A percentile compares a stretch with the other conserved stretches of the same genome.
phyloP scores from a whole-genome alignment of 2,888 invertebrate genomes.

The Mimachlamys varia region DNA sequence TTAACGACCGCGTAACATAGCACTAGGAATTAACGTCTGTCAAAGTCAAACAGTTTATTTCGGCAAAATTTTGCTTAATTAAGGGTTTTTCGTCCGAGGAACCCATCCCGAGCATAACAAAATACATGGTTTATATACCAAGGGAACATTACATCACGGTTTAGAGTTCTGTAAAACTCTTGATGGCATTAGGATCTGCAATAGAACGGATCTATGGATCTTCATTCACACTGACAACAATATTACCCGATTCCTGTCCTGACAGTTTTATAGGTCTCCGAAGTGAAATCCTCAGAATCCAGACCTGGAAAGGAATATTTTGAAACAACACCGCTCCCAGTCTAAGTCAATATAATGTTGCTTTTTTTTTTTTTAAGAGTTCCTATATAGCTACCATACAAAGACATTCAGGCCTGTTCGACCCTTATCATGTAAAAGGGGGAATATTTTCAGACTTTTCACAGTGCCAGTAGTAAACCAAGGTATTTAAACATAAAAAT shows the following conservation, averaged over 20 bases:
- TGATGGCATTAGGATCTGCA: neutral
- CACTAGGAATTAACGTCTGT: slow-evolving; percentile 31
- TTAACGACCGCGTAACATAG: slow-evolving; percentile 4
- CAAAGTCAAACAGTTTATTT: slow-evolving; percentile 36
- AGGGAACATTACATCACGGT: neutral
- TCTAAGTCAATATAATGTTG: neutral
- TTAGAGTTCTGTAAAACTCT: slow-evolving; percentile 15
- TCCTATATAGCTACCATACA: neutral
- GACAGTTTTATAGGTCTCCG: slow-evolving; percentile 19
- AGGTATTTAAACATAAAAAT: slow-evolving; percentile 10
- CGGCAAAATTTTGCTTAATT: neutral
- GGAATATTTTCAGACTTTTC: neutral
- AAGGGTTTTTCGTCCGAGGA: neutral
- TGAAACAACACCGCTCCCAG: neutral
- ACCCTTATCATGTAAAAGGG: neutral
- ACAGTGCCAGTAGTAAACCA: neutral
- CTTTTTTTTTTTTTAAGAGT: neutral
- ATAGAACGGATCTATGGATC: neutral
- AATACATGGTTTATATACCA: neutral
- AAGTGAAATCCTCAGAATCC: neutral
- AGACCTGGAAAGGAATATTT: neutral
- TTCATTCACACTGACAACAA: slow-evolving; percentile 13
- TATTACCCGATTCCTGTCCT: neutral
- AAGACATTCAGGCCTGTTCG: neutral
- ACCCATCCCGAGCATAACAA: neutral